phyloP scores from a whole-genome alignment of 2,797 vertebrate species.

The Lacerta viridis region DNA sequence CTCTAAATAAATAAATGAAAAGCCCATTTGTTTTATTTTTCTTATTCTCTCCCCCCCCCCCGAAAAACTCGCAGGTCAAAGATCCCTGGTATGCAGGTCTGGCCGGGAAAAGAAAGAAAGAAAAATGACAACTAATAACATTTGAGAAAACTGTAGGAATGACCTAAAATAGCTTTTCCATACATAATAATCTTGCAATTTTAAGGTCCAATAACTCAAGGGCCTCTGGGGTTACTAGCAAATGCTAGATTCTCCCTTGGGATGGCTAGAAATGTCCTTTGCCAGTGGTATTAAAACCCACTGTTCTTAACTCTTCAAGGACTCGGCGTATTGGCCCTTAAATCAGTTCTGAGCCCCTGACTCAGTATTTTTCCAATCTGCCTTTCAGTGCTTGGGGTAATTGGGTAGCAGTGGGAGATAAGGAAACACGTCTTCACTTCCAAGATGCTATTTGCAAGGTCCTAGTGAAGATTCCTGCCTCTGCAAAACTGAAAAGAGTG shows the following conservation, averaged over 20 bases:
- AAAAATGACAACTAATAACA: slow-evolving; percentile 41
- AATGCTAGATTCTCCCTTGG: slow-evolving; percentile 35
- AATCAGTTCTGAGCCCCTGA: slow-evolving; percentile 24
- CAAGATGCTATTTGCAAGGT: background rate
- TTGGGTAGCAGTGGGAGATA: background rate
- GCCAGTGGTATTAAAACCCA: slow-evolving; percentile 9
- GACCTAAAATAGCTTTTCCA: slow-evolving; percentile 49
- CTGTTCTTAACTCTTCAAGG: slow-evolving; percentile 37
- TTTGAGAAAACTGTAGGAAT: slow-evolving; percentile 45
- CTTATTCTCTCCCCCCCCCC: background rate
- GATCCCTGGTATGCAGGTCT: background rate
- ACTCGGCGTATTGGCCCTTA: slow-evolving; percentile 15
- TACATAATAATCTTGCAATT: slow-evolving; percentile 53
- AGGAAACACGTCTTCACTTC: background rate
- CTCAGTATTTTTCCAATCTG: slow-evolving; percentile 32
- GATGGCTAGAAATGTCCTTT: slow-evolving; percentile 23
- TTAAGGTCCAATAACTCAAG: slow-evolving; percentile 47
- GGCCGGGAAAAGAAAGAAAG: background rate
- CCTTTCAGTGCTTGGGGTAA: slow-evolving; percentile 10
- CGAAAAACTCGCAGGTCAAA: slow-evolving; percentile 24
- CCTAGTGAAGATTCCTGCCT: background rate
- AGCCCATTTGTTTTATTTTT: slow-evolving; percentile 33
- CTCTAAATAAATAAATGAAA: slow-evolving; percentile 29
- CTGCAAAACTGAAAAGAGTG: background rate
- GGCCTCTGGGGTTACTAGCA: slow-evolving; percentile 37